Conservation (phyloP, 1,140 invertebrate genomes). For the Antheraea mylitta region DNA sequence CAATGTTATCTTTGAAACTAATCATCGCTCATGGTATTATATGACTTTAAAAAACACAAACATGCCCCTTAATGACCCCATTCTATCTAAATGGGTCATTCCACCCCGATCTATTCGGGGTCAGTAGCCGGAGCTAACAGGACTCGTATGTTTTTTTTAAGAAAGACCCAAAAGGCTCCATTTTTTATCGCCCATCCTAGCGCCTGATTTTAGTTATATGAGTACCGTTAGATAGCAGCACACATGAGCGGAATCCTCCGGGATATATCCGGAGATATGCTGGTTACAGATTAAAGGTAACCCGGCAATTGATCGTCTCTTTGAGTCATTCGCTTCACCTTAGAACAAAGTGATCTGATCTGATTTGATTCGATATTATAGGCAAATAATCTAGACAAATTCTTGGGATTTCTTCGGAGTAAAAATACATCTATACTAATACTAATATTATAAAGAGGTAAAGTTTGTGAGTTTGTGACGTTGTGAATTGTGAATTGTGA, state of each 20-base stretch:
- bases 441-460: no score
- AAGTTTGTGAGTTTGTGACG: no score
- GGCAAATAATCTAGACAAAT: no score
- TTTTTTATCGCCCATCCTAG: constrained; percentile 70
- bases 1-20: background rate
- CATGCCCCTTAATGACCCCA: constrained; percentile 52
- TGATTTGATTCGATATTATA: no score
- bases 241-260: constrained; percentile 22
- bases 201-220: constrained; percentile 64
- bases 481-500: no score
- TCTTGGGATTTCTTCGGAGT: no score
- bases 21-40: background rate
- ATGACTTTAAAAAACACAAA: background rate
- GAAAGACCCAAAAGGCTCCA: constrained; percentile 41
- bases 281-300: background rate
- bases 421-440: no score
- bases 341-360: no score
- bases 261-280: constrained; percentile 44
- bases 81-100: constrained; percentile 73
- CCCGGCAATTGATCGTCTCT: no score
- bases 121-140: constrained; percentile 69
- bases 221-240: constrained; percentile 60
- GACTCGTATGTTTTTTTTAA: constrained; percentile 61
- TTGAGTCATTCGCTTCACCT: no score
- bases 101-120: constrained; percentile 52